A percentile compares a stretch with the other conserved stretches of the same genome.
Evolutionary conservation across 1,140 invertebrate species (phyloP).

Genomic region (Pteromalus puparum): DNA sequence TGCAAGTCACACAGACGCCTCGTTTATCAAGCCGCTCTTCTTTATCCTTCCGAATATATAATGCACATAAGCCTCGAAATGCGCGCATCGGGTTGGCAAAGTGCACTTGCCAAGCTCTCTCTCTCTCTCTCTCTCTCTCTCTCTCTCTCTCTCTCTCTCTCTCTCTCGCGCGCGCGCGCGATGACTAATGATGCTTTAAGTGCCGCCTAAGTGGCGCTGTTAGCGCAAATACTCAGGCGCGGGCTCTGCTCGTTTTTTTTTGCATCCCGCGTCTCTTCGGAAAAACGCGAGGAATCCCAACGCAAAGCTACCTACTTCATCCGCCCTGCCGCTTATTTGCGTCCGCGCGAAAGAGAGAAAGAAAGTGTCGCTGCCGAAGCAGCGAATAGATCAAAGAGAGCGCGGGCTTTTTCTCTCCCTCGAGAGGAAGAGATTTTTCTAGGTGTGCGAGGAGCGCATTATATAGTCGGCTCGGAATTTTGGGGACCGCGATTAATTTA

Average conservation of each 20-base stretch:
- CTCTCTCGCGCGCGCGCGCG: background rate
- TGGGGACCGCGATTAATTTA: constrained; percentile 37
- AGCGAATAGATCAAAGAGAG: constrained; percentile 31
- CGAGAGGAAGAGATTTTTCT: background rate
- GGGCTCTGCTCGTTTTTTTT: background rate
- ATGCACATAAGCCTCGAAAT: constrained; percentile 3
- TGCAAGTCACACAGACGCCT: constrained; percentile 50
- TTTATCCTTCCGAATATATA: background rate
- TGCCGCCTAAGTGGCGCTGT: constrained; percentile 52
- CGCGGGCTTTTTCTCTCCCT: background rate
- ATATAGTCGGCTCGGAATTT: constrained; percentile 18
- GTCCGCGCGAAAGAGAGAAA: constrained; percentile 4
- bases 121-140: no score
- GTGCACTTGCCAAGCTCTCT: constrained; percentile 44
- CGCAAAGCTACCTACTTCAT: background rate
- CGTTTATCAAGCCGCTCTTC: constrained; percentile 39
- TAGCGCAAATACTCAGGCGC: constrained; percentile 41
- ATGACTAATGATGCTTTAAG: constrained; percentile 54
- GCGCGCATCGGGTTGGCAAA: constrained; percentile 31
- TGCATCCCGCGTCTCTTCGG: background rate
- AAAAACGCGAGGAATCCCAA: constrained; percentile 7
- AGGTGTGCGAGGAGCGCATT: background rate
- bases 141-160: no score
- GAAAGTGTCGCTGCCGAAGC: background rate
- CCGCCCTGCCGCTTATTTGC: constrained; percentile 20